A percentile compares a stretch with the other conserved stretches of the same genome.
phyloP scores from a whole-genome alignment of 1,140 invertebrate species.

The Drosophila nebulosa region DNA sequence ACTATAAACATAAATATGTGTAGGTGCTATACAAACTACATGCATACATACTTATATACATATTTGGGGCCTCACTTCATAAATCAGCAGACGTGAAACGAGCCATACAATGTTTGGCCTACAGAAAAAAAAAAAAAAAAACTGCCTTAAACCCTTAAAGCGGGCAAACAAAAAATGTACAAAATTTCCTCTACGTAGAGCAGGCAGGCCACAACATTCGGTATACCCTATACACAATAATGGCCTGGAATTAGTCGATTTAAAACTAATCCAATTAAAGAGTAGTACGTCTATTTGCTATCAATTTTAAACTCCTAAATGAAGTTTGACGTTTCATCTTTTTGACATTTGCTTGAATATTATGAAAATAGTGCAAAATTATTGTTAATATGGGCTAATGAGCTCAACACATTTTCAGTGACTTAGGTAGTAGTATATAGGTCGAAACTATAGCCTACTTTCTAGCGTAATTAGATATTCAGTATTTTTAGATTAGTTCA shows the following conservation, averaged over 20 bases:
- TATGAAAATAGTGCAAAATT: too few relatives aligned
- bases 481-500: too few relatives aligned
- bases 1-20: not conserved
- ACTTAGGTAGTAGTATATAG: too few relatives aligned
- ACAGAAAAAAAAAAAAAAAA: not conserved
- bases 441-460: too few relatives aligned
- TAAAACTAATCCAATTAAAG: not conserved
- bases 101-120: slow-evolving; percentile 10
- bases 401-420: too few relatives aligned
- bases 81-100: slow-evolving; percentile 6
- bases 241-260: not conserved
- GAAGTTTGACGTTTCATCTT: too few relatives aligned
- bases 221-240: slow-evolving; percentile 16
- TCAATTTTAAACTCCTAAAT: too few relatives aligned
- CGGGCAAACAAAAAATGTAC: slow-evolving; percentile 12
- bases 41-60: not conserved
- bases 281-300: too few relatives aligned
- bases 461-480: too few relatives aligned
- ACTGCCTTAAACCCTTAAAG: slow-evolving; percentile 5
- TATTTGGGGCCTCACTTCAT: not conserved
- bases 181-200: not conserved
- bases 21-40: not conserved
- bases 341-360: too few relatives aligned
- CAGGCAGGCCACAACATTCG: not conserved
- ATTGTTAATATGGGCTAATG: too few relatives aligned